Percentiles rank a stretch among this genome's conserved stretches.
Conservation (phyloP, 1,140 invertebrate species). For the Zaprionus ornatus region DNA sequence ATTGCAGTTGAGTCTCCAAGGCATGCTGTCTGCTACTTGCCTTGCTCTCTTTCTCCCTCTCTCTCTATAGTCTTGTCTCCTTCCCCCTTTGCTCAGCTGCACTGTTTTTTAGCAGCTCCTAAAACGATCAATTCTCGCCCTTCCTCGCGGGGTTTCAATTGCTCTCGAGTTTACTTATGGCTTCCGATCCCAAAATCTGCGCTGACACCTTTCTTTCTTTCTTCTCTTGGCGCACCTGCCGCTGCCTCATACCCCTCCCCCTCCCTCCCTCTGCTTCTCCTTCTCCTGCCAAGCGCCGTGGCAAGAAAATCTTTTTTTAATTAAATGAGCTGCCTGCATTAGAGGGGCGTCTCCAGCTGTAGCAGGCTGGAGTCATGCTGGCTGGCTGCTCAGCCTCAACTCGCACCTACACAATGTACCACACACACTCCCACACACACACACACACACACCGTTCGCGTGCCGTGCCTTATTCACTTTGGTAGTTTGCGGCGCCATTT, state of each 20-base stretch:
- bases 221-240: neutral
- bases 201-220: conserved; percentile 2
- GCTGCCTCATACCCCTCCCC: neutral
- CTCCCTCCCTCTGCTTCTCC: neutral
- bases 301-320: conserved; percentile 74
- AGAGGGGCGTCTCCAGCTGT: conserved; percentile 25
- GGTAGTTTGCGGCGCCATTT: conserved; percentile 78
- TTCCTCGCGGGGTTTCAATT: neutral
- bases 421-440: conserved; percentile 17
- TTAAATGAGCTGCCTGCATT: conserved; percentile 72
- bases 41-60: neutral
- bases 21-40: neutral
- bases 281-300: conserved; percentile 12
- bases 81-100: no score
- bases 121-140: conserved; percentile 10
- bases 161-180: conserved; percentile 4
- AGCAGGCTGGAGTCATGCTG: conserved; percentile 49
- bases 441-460: conserved; percentile 3
- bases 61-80: neutral
- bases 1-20: neutral
- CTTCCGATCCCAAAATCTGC: conserved; percentile 3
- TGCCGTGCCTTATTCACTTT: conserved; percentile 49
- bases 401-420: conserved; percentile 57
- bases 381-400: conserved; percentile 66
- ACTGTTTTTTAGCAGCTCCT: conserved; percentile 1